A percentile compares a stretch with the other conserved stretches of the same genome.
Evolutionary conservation across 2,797 vertebrate species (phyloP).

Genomic region (Mormyrus proboscirostris): DNA sequence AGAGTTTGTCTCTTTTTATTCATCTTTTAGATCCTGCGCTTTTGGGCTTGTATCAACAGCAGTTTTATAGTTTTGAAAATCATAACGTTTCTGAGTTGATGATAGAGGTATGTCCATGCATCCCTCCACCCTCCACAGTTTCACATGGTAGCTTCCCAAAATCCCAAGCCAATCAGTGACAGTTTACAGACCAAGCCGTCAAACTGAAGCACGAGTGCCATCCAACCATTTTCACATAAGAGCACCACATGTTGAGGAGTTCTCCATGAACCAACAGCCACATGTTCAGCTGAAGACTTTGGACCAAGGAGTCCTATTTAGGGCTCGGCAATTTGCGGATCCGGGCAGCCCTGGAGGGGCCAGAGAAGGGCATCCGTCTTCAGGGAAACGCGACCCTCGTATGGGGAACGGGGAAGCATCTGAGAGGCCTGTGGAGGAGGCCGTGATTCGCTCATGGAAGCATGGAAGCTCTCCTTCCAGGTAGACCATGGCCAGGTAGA

Average conservation of each 20-base stretch:
- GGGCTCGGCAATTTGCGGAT: constrained; percentile 15
- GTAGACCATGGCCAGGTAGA: constrained; percentile 25
- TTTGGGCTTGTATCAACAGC: background rate
- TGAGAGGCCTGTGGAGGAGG: constrained; percentile 25
- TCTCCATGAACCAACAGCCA: background rate
- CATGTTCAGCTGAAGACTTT: background rate
- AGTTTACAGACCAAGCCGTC: background rate
- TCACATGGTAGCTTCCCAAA: background rate
- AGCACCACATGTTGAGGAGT: background rate
- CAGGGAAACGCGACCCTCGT: background rate
- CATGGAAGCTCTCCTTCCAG: constrained; percentile 17
- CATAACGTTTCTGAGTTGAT: background rate
- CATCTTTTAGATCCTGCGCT: background rate
- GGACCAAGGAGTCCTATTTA: constrained; percentile 25
- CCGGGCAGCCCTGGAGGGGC: constrained; percentile 24
- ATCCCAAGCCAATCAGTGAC: background rate
- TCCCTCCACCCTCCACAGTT: background rate
- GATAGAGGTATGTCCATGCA: background rate
- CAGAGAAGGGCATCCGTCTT: constrained; percentile 7
- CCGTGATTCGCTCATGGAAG: constrained; percentile 32
- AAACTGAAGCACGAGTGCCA: background rate
- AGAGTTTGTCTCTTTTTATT: constrained; percentile 36
- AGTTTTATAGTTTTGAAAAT: background rate
- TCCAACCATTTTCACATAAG: background rate
- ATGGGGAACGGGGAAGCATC: constrained; percentile 28